Evolutionary conservation across 2,797 vertebrate species (phyloP), one percentile per base, ranked within the genome.

Genomic region (Erethizon dorsatum): DNA sequence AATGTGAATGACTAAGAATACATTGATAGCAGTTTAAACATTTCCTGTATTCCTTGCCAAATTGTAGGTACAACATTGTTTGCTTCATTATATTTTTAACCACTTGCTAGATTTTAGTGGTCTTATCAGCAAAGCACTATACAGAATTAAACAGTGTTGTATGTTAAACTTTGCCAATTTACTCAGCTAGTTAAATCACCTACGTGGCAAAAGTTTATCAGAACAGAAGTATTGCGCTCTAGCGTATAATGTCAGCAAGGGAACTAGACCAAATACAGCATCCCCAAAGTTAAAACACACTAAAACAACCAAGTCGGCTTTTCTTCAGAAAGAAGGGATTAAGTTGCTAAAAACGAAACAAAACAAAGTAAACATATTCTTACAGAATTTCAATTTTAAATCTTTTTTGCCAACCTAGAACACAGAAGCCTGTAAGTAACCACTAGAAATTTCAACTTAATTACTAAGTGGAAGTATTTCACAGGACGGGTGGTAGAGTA

Each of bases 151-250:
- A 87, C 11, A 88, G 37, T 91, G 41, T 91, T 80, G 82, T 18
- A 79, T 83, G 57, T 59, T 84, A 61, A 88, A 71, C 37, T 47
- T 69, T 91, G 24, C 10, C 73, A 92, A n/a, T 80, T 92, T 61
- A 89, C 9, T 50, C 65, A 89, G 57, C 84, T 91, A 91, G 65
- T 91, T 93, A 96, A 96, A 85, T 91, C 84, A 96, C 45, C 88
- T 69, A 41, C 47, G 78, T 90, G 26, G 22, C 91, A 93, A 83
- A 94, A 89, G 69, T n/a, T 89, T 92, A 86, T 24, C 59, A 78
- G 31, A 91, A 54, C 26, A 84, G 47, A 86, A 95, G 63, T 94
- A 96, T 10, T 61, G 52, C 93, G 12, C 50, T 75, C 50, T 93
- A 80, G 22, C 75, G 56, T 73, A 73, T 84, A n/a, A 79, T 79